Evolutionary conservation across 2,113 vertebrate genomes (phyloP).

Genomic region (Dolichotis patagonum): DNA sequence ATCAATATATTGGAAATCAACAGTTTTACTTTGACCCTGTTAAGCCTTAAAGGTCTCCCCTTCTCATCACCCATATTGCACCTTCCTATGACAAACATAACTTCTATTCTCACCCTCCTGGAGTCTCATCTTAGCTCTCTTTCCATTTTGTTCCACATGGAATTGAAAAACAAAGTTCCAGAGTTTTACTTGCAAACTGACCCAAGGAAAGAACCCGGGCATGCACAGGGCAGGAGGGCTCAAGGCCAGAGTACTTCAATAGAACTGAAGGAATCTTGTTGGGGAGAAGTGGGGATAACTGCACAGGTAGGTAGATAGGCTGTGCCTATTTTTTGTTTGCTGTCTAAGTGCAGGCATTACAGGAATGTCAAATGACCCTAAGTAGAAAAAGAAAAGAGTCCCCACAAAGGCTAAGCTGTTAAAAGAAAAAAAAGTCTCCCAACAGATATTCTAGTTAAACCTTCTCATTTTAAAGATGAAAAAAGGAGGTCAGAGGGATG

Average conservation of each 20-base stretch:
- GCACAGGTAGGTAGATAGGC: background rate
- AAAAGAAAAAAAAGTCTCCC: background rate
- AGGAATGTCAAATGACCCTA: background rate
- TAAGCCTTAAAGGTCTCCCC: background rate
- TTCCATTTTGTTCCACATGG: conserved; percentile 22
- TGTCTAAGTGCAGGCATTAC: background rate
- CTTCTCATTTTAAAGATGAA: conserved; percentile 49
- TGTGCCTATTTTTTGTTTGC: background rate
- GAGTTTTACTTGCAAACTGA: conserved; percentile 13
- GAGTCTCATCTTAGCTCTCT: background rate
- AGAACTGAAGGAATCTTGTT: background rate
- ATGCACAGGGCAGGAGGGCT: background rate
- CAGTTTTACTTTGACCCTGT: background rate
- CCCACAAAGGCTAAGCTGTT: background rate
- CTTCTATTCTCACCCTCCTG: background rate
- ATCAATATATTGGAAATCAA: background rate
- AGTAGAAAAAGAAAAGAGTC: background rate
- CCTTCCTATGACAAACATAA: background rate
- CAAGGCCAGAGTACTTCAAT: background rate
- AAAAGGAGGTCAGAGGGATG: background rate
- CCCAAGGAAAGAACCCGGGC: background rate
- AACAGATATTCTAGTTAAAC: background rate
- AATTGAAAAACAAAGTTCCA: conserved; percentile 35
- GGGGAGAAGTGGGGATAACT: background rate
- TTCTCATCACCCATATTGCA: background rate